Conservation (phyloP, 2,797 vertebrate genomes). For the Catharus ustulatus region DNA sequence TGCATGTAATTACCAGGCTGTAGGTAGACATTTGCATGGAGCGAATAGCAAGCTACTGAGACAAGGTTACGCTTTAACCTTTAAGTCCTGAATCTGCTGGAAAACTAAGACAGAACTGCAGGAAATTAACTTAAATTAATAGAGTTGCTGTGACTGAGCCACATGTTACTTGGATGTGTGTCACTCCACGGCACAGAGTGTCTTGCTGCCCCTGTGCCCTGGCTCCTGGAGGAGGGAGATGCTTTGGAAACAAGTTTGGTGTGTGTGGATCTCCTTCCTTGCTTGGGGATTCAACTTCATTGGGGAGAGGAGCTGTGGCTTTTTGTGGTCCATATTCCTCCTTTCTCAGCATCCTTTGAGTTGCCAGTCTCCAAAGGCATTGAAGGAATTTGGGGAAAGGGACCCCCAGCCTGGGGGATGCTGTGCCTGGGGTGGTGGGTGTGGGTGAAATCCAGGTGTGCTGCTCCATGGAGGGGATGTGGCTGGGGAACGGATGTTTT, state of each 20-base stretch:
- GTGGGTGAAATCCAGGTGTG: background rate
- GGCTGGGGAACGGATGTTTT: background rate
- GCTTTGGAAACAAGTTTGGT: slow-evolving; percentile 2
- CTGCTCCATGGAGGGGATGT: background rate
- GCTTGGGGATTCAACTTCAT: background rate
- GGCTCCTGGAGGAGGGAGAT: slow-evolving; percentile 12
- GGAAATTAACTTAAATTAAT: slow-evolving; percentile 77
- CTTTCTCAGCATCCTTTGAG: background rate
- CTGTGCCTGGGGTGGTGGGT: background rate
- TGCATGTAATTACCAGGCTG: slow-evolving; percentile 93
- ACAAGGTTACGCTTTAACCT: slow-evolving; percentile 92
- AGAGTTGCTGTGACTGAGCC: slow-evolving; percentile 59
- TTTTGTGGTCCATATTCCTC: background rate
- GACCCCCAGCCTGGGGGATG: background rate
- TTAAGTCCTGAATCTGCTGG: slow-evolving; percentile 83
- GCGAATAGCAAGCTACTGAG: slow-evolving; percentile 87
- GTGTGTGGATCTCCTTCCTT: background rate
- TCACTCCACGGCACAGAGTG: background rate
- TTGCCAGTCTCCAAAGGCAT: background rate
- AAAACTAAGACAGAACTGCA: slow-evolving; percentile 74
- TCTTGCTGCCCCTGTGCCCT: slow-evolving; percentile 23
- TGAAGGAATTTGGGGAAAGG: background rate
- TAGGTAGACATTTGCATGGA: slow-evolving; percentile 90
- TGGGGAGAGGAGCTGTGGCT: slow-evolving; percentile 27
- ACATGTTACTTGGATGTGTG: slow-evolving; percentile 26